These are phyloP conservation scores for Porites lutea DNA, from an alignment of 64 coral and sea anemone genomes.

Conservation along the genomic window DNA sequence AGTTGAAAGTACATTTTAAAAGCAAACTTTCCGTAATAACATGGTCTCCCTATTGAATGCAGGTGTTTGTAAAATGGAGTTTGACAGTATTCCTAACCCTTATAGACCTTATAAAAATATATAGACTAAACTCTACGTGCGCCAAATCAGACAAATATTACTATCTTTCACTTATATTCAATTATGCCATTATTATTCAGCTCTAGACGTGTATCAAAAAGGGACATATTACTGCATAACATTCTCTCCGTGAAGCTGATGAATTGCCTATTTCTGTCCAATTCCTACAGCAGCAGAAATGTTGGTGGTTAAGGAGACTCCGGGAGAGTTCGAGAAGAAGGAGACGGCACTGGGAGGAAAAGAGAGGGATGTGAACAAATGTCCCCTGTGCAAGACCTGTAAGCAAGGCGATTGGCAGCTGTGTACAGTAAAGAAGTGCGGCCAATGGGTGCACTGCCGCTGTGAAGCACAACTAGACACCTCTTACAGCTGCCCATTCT, in stretches of 20 bases:
- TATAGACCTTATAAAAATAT: no score
- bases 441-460: background rate
- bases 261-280: background rate
- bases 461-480: constrained; percentile 7
- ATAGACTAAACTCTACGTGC: background rate
- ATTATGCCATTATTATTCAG: background rate
- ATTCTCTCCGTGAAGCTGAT: background rate
- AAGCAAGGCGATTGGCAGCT: background rate
- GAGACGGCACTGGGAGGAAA: background rate
- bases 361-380: background rate
- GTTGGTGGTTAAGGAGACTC: background rate
- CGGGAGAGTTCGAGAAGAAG: background rate
- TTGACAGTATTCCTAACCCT: no score
- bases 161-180: background rate
- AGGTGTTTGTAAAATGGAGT: no score
- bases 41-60: no score
- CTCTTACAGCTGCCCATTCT: constrained; percentile 3
- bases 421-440: background rate
- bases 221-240: background rate
- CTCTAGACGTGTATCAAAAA: background rate
- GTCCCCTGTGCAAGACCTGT: background rate
- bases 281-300: constrained; percentile 11
- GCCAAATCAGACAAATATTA: background rate
- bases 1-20: no score
- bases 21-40: no score